Evolutionary conservation across 1,140 invertebrate species (phyloP), one percentile per base, ranked within the genome.

Genomic region (Adelges cooleyi): DNA sequence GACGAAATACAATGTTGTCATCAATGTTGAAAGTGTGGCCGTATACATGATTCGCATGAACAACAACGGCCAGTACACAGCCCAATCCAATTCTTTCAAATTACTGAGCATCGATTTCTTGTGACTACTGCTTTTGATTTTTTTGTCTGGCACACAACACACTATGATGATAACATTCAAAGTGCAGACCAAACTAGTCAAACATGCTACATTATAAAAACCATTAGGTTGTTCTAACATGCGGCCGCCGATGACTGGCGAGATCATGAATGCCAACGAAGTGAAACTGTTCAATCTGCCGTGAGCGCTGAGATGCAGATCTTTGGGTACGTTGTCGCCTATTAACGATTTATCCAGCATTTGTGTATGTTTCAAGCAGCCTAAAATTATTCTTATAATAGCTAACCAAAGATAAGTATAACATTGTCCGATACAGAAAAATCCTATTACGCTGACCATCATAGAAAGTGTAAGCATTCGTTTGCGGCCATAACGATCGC

Each of bases 201-300:
- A 67, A 15, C 72, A 68, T 65, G 78, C 78, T 33, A 80, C 72
- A 38, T 77, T 76, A 27, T 67, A 72, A 71, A 84, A 83, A 50
- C 81, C 82, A 75, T 78, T 72, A 29, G 76, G 82, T 73, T 80
- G 83, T 69, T 82, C 80, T 2, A 92, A 85, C 77, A 98, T 95
- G 71, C 84, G 77, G 11, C 93, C 95, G 18, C 95, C 95, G 71
- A 97, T 90, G 71, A 92, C 78, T 20, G 95, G 95, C 0, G 95
- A 95, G 67, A 96, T 77, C 69, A 97, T 90, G 76, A 98, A 98
- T 11, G 93, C 94, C 65, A 98, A 77, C 1, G 94, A 97, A 77
- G 98, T 98, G 4, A 95, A 92, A 71, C 96, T 85, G 17, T 95
- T 95, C 65, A 98, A 86, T 29, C 96, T 75, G n/a, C 95, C 94